Evolutionary conservation across 53 echinoderm and acorn worm species (phyloP), one percentile per base, ranked within the genome.

Genomic region (Pentamera pediparva): DNA sequence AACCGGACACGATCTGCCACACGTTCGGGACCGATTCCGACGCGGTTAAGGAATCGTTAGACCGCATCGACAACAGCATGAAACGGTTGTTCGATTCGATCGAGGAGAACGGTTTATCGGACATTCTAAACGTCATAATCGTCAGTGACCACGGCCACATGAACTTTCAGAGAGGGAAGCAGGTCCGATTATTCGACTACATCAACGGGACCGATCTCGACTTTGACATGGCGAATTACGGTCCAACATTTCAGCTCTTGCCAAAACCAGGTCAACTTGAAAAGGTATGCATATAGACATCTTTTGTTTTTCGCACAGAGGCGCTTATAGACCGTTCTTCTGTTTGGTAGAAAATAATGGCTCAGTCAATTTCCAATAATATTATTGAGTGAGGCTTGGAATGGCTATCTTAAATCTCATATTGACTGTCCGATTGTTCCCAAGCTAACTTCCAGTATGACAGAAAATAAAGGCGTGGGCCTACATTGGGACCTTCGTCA

Each of bases 201-300:
- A 61, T 84, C 34, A 58, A 71, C 15, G 61, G 37, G 39, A 37
- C 56, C 4, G 84, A 84, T 61, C 34, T 78, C 15, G 70, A 84
- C 9, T 71, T 69, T 43, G 31, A 78, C 36, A 61, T 84, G 31
- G 72, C 83, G n/a, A 56, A 82, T 27, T 78, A 78, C 54, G 78
- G 62, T 29, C 72, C 84, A 13, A 56, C 70, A 0, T 69, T 77
- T 26, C 69, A 77, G 41, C 32, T 84, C 17, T 52, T 70, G 39
- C 84, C 84, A n/a, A 82, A 82, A 65, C 41, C 55, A 64, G 82
- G 76, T 13, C 48, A 82, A 76, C 21, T 82, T 24, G 76, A 82
- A 11, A 39, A 75, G 82, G 82, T 82, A 72, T 12, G 62, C n/a
- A 1, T 45, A 45, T 15, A n/a, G n/a, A 0, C n/a, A 45, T 45